Evolutionary conservation across 1,140 invertebrate genomes (phyloP).

Genomic region (Sycophaga agraensis): DNA sequence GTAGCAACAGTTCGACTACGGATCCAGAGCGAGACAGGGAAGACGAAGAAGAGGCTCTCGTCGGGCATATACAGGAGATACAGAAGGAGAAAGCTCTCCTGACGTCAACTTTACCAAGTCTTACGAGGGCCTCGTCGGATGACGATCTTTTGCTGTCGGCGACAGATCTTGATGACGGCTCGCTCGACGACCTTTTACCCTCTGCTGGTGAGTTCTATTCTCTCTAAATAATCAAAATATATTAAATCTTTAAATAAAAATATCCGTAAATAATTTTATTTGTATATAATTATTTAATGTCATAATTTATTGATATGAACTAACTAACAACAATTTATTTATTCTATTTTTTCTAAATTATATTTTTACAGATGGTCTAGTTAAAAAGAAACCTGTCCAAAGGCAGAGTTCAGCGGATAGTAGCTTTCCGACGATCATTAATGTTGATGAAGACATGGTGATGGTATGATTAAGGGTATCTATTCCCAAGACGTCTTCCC

Average conservation of each 20-base stretch:
- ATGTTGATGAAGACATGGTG: constrained; percentile 56
- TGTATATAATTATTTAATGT: neutral
- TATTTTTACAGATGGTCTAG: constrained; percentile 46
- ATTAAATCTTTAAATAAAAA: neutral
- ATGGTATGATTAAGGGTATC: constrained; percentile 52
- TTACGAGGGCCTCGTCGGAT: constrained; percentile 79
- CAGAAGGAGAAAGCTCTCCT: constrained; percentile 81
- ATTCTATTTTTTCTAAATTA: neutral
- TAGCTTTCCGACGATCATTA: constrained; percentile 52
- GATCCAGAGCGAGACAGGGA: constrained; percentile 53
- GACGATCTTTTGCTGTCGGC: constrained; percentile 76
- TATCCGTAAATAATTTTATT: neutral
- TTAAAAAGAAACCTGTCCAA: constrained; percentile 53
- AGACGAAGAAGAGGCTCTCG: constrained; percentile 70
- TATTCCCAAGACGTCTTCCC: constrained; percentile 31
- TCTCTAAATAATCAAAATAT: neutral
- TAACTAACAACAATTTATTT: neutral
- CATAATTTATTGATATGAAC: neutral
- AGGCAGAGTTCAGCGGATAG: constrained; percentile 55
- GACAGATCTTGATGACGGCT: constrained; percentile 71
- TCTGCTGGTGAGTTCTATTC: constrained; percentile 46
- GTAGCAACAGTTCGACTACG: constrained; percentile 31
- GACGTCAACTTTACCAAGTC: constrained; percentile 75
- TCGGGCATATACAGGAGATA: constrained; percentile 72
- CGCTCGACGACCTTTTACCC: constrained; percentile 64